These are phyloP conservation scores for Myiothlypis coronata DNA, from an alignment of 2,797 vertebrate genomes.

Conservation along the genomic window DNA sequence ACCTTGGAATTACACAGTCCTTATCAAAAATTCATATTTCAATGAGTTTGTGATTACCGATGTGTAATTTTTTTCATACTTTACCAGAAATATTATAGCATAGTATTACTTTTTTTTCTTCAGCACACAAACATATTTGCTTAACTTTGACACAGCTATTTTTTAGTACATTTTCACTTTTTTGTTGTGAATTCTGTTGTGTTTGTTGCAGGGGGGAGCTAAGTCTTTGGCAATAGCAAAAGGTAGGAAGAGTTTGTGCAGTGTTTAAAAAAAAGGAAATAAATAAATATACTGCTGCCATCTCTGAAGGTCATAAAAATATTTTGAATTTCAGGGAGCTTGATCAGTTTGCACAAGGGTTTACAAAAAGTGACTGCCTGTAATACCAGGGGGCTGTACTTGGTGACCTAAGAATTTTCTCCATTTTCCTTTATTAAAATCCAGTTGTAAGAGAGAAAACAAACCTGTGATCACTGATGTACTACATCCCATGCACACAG, in stretches of 20 bases:
- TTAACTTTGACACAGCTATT: neutral
- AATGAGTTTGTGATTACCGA: neutral
- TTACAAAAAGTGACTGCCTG: neutral
- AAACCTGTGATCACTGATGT: neutral
- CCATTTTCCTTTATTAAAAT: neutral
- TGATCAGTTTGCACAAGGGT: neutral
- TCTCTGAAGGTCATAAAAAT: slow-evolving; percentile 44
- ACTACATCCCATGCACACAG: neutral
- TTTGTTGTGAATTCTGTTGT: neutral
- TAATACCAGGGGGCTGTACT: neutral
- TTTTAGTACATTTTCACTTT: neutral
- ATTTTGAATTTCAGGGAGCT: neutral
- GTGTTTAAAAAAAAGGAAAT: neutral
- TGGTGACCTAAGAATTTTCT: neutral
- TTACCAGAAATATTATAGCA: neutral
- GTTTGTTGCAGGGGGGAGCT: accelerated
- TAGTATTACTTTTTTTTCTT: neutral
- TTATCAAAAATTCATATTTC: neutral
- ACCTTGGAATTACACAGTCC: neutral
- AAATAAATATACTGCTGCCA: neutral
- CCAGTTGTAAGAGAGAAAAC: neutral
- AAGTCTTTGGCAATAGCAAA: neutral
- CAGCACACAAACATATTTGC: neutral
- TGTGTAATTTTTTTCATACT: neutral
- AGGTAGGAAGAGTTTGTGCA: neutral